These are phyloP conservation scores for Periophthalmus modestus DNA, from an alignment of 2,113 vertebrate species.

Conservation along the genomic window DNA sequence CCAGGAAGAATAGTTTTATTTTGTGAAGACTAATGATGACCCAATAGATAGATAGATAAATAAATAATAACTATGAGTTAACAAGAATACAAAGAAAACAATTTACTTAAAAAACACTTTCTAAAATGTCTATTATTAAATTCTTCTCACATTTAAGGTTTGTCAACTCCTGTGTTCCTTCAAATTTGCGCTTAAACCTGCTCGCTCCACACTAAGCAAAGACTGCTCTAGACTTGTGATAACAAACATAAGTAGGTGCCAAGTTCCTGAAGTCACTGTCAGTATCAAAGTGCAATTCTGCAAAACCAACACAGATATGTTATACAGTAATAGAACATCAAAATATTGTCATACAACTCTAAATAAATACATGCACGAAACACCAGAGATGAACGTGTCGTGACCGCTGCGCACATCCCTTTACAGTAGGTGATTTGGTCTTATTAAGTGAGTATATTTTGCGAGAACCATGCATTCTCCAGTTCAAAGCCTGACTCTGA, in stretches of 20 bases:
- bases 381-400: background rate
- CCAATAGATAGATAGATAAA: too few relatives aligned
- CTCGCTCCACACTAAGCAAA: background rate
- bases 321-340: background rate
- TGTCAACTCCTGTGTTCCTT: background rate
- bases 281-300: background rate
- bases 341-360: background rate
- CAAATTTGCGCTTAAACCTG: background rate
- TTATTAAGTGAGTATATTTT: constrained; percentile 5
- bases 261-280: background rate
- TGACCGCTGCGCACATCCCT: background rate
- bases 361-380: background rate
- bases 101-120: too few relatives aligned
- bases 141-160: background rate
- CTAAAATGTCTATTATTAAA: too few relatives aligned
- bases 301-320: background rate
- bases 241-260: too few relatives aligned
- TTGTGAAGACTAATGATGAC: too few relatives aligned
- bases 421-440: background rate
- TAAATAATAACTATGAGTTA: too few relatives aligned
- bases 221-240: background rate
- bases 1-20: too few relatives aligned
- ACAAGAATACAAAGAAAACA: too few relatives aligned
- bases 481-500: constrained; percentile 28
- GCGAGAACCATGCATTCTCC: constrained; percentile 17